Percentiles rank a stretch among this genome's conserved stretches.
phyloP scores from a whole-genome alignment of 1,140 invertebrate genomes.

The Microvelia longipes region DNA sequence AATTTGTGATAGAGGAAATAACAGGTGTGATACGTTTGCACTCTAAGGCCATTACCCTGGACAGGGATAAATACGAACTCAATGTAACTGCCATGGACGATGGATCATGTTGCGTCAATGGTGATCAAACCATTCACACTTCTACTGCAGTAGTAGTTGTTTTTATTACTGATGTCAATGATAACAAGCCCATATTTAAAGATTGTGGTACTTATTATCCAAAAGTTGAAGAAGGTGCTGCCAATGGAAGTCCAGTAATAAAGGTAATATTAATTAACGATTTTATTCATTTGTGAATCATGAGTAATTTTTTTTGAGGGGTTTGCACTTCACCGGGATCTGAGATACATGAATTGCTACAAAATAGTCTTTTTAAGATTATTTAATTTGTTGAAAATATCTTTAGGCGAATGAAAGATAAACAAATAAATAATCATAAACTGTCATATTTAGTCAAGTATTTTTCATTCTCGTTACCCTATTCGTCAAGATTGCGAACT shows the following conservation, averaged over 20 bases:
- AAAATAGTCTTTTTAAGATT: no score
- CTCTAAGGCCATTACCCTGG: conserved; percentile 64
- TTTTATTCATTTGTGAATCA: no score
- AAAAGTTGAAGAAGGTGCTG: conserved; percentile 81
- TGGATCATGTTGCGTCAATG: conserved; percentile 78
- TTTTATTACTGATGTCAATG: conserved; percentile 90
- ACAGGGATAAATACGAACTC: conserved; percentile 79
- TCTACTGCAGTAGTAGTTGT: conserved; percentile 86
- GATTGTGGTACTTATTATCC: conserved; percentile 81
- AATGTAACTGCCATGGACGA: conserved; percentile 90
- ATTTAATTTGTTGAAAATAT: no score
- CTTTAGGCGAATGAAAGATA: no score
- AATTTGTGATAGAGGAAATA: conserved; percentile 89
- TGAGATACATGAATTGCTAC: no score
- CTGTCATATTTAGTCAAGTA: no score
- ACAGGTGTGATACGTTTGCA: conserved; percentile 84
- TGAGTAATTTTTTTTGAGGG: no score
- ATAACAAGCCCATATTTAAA: conserved; percentile 87
- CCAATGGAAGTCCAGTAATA: conserved; percentile 80
- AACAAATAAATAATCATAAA: no score
- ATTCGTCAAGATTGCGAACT: no score
- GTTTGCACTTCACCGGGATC: no score
- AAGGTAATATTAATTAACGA: conserved; percentile 38
- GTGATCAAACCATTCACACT: conserved; percentile 69
- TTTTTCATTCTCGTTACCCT: no score